Base-by-base conservation (phyloP, 2,888 invertebrate genomes). In the Drosophila vallismaia region DNA sequence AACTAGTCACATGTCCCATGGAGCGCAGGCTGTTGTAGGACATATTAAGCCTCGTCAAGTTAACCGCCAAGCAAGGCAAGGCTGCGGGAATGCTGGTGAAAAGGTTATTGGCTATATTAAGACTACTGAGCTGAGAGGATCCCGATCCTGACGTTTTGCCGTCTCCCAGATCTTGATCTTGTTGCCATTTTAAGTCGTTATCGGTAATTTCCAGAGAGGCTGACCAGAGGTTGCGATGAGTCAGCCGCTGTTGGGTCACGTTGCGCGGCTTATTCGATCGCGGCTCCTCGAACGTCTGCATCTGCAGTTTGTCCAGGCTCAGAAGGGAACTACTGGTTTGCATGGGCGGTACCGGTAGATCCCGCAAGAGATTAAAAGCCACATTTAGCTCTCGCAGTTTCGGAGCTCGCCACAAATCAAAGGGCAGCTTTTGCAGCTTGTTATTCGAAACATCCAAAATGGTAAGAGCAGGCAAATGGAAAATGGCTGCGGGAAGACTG, bases 361-460 rank as follows among this genome's bases (percentile, higher is more conserved):
- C 96, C 50, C 94, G 94, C 14, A 99, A 92, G 56, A 96, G 93
- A 93, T 99, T 99, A 87, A 97, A 95, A 0, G 98, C 96, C 0
- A 95, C 95, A 91, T 97, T 98, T 31, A 98, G 92, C 91, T 98
- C 98, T 56, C 96, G 94, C 49, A 99, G 92, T 64, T 95, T 95
- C 0, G 97, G 96, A 1, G 98, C 95, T 10, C 94, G 92, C 98
- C 98, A 99, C 93, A 99, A 92, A 74, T 94, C 94, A 60, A 95
- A 94, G 0, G 98, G 98, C 57, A 99, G 92, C 50, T 93, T 92
- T 73, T 96, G 95, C 57, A 99, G 92, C 91, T 97, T 97, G 92
- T 99, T 99, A 92, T 98, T 97, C 0, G 98, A 97, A n/a, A 98
- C 94, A 91, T 99, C 98, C 74, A 99, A 93, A 1, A 95, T 95